Conservation (phyloP, 1,140 invertebrate genomes). For the Aradophagus sp. region DNA sequence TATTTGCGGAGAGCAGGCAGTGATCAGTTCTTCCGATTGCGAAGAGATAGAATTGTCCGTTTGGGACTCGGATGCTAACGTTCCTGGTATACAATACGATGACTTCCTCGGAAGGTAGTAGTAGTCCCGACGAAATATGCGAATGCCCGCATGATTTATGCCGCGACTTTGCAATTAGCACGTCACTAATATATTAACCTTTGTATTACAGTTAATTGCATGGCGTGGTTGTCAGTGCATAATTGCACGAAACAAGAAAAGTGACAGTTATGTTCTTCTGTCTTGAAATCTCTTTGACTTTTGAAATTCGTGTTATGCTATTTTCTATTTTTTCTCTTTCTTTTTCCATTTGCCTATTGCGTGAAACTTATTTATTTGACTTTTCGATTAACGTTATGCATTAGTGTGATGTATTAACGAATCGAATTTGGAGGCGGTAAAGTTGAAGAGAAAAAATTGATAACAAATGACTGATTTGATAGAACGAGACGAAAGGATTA, state of each 20-base stretch:
- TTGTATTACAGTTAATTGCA: slow-evolving; percentile 38
- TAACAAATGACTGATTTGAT: too few species aligned
- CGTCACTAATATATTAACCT: slow-evolving; percentile 16
- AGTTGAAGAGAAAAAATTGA: too few species aligned
- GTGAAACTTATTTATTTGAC: too few species aligned
- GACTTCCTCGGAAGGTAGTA: slow-evolving; percentile 89
- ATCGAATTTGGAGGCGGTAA: too few species aligned
- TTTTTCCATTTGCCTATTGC: too few species aligned
- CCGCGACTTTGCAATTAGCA: slow-evolving; percentile 1
- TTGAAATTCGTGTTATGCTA: too few species aligned
- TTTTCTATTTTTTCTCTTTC: too few species aligned
- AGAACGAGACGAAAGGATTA: too few species aligned
- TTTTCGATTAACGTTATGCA: too few species aligned
- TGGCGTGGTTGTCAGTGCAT: slow-evolving; percentile 8
- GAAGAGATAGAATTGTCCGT: slow-evolving; percentile 83
- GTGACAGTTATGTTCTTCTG: slow-evolving; percentile 1
- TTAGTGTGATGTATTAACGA: too few species aligned
- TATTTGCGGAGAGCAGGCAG: slow-evolving; percentile 76
- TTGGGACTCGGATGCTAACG: slow-evolving; percentile 90
- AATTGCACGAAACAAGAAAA: background rate
- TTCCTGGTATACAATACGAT: slow-evolving; percentile 86
- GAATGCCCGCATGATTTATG: slow-evolving; percentile 33
- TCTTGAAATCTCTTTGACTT: too few species aligned
- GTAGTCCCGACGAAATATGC: slow-evolving; percentile 48
- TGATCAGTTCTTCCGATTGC: slow-evolving; percentile 81